These are phyloP conservation scores for Onychomys leucogaster DNA, from an alignment of 2,797 vertebrate genomes.

Conservation along the genomic window DNA sequence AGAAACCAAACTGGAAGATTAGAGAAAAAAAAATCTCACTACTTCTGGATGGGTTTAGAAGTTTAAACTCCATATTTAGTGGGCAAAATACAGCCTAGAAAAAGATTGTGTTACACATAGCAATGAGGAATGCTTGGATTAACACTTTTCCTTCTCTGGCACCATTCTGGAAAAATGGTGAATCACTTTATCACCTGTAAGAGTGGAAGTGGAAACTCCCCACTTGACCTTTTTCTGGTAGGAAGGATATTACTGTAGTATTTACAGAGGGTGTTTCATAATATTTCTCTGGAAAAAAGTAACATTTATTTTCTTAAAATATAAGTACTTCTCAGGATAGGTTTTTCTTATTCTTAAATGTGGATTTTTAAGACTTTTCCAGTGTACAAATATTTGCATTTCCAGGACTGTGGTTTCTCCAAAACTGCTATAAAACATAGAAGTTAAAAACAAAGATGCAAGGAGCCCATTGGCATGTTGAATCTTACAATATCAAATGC, in stretches of 20 bases:
- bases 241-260: neutral
- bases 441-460: neutral
- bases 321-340: neutral
- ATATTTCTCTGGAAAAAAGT: neutral
- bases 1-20: neutral
- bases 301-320: neutral
- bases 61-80: accelerated
- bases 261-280: neutral
- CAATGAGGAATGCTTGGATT: neutral
- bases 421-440: neutral
- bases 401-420: neutral
- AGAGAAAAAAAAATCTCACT: neutral
- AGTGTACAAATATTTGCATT: neutral
- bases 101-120: neutral
- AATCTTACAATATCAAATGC: neutral
- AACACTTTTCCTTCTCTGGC: neutral
- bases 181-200: neutral
- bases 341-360: neutral
- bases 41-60: neutral
- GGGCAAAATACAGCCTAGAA: neutral
- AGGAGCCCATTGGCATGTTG: accelerated
- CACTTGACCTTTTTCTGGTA: neutral
- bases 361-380: neutral
- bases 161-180: neutral
- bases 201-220: neutral